phyloP scores from a whole-genome alignment of 2,888 invertebrate genomes.

The Adelphocoris suturalis region DNA sequence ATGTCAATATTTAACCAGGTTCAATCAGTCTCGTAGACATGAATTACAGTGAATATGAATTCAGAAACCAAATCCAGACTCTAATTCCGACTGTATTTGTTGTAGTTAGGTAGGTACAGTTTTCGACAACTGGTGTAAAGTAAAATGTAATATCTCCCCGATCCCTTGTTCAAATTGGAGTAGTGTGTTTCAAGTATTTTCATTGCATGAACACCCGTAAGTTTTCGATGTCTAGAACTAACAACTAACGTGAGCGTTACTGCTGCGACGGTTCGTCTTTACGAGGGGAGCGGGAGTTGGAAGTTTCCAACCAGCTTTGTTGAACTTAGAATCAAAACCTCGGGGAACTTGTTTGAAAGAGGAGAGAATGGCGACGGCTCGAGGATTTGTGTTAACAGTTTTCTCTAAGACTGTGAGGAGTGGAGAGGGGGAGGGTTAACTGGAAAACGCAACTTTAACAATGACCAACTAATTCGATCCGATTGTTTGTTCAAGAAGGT shows the following conservation, averaged over 20 bases:
- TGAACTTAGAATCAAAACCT: constrained; percentile 60
- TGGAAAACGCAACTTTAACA: constrained; percentile 49
- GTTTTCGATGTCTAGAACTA: constrained; percentile 18
- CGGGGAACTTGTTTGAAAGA: constrained; percentile 45
- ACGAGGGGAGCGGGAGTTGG: constrained; percentile 27
- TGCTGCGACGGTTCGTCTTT: constrained; percentile 27
- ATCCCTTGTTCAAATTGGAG: too few species aligned
- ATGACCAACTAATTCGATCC: constrained; percentile 47
- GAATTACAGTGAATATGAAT: too few species aligned
- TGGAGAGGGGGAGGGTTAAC: background rate
- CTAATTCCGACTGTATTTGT: too few species aligned
- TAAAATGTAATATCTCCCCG: too few species aligned
- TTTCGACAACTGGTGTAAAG: too few species aligned
- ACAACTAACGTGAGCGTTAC: constrained; percentile 30
- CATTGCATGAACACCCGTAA: background rate
- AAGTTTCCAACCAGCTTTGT: constrained; percentile 56
- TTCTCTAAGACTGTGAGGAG: background rate
- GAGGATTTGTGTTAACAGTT: constrained; percentile 61
- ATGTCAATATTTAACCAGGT: too few species aligned
- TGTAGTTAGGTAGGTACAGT: too few species aligned
- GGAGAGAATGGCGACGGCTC: constrained; percentile 20
- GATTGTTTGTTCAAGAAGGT: constrained; percentile 79
- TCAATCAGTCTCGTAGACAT: too few species aligned
- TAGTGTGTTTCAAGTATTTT: too few species aligned
- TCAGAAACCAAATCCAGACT: too few species aligned